phyloP scores from a whole-genome alignment of 30 jellyfish, hydroid and myxozoan genomes.

The Haliclystus octoradiatus region DNA sequence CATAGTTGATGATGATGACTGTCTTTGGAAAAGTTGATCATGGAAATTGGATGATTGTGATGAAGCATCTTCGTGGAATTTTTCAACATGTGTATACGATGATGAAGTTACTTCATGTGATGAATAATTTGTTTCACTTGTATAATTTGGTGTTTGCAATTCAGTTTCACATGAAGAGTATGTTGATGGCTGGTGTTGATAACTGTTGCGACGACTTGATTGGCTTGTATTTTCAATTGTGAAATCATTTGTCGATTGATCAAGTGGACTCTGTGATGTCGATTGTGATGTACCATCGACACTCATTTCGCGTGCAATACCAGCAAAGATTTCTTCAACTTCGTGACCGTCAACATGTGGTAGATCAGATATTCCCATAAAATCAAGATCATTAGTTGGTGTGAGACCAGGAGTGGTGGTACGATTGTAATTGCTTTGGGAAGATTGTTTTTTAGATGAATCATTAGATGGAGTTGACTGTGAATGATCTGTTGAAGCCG shows the following conservation, averaged over 20 bases:
- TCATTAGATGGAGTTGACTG: constrained; percentile 6
- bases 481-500: background rate
- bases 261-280: constrained; percentile 64
- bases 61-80: background rate
- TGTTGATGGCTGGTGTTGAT: background rate
- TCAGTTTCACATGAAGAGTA: background rate
- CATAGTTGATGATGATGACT: too few relatives aligned
- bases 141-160: background rate
- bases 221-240: background rate
- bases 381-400: constrained; percentile 67
- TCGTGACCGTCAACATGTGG: constrained; percentile 99
- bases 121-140: background rate
- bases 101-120: background rate
- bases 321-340: constrained; percentile 92
- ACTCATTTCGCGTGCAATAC: constrained; percentile 80
- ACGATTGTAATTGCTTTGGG: background rate
- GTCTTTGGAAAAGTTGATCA: background rate
- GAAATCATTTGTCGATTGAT: constrained; percentile 19
- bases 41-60: background rate
- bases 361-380: constrained; percentile 64
- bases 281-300: constrained; percentile 73
- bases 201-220: background rate
- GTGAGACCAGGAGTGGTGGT: constrained; percentile 37
- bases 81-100: background rate
- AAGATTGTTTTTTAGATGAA: too few relatives aligned